Conservation (phyloP, 2,797 vertebrate genomes). For the Enteromius radiatus region DNA sequence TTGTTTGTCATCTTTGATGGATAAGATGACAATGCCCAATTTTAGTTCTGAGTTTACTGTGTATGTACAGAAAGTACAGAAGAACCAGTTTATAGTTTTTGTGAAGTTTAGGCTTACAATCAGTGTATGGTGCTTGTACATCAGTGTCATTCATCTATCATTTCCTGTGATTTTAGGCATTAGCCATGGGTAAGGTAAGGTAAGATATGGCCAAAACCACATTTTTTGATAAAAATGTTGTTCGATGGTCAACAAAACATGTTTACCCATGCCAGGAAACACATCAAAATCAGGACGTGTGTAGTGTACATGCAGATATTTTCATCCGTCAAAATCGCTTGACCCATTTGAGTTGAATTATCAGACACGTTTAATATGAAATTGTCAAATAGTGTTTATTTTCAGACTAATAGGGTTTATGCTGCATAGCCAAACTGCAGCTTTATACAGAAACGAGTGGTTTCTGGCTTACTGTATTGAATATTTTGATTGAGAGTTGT, state of each 20-base stretch:
- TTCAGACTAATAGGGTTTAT: neutral
- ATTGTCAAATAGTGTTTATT: neutral
- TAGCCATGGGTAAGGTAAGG: no score
- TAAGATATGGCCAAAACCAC: no score
- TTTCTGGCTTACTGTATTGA: neutral
- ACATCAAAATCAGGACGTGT: no score
- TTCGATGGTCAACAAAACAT: no score
- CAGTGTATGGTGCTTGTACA: no score
- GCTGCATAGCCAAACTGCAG: neutral
- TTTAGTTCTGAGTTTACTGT: slow-evolving; percentile 8
- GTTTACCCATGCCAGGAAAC: no score
- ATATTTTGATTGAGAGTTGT: neutral
- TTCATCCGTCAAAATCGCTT: neutral
- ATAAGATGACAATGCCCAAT: slow-evolving; percentile 37
- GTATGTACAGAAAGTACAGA: slow-evolving; percentile 19
- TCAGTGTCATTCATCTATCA: no score
- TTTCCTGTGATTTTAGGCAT: no score
- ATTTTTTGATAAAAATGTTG: no score
- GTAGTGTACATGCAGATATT: neutral
- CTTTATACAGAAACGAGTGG: neutral
- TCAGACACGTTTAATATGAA: neutral
- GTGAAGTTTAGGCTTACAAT: no score
- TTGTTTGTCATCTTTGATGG: slow-evolving; percentile 48
- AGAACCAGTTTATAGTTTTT: no score
- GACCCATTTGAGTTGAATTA: neutral